Evolutionary conservation across 2,113 vertebrate genomes (phyloP), one percentile per base, ranked within the genome.

Genomic region (Vireo altiloquus): DNA sequence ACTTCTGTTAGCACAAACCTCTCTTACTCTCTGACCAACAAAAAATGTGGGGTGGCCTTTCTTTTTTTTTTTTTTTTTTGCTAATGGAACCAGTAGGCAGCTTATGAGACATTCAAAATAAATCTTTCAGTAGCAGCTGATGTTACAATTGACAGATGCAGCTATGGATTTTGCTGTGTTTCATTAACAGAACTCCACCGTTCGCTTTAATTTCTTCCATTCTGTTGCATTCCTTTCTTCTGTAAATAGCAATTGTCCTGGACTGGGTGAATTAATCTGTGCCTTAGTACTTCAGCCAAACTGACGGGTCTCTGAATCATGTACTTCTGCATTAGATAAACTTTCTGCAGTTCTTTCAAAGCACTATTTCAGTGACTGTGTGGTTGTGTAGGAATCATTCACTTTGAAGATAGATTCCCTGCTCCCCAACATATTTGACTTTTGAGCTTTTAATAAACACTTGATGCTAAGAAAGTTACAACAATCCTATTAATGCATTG

Each of bases 101-200:
- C 53, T 97, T 91, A 61, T 87, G 82, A 94, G 56, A 82, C 59
- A 47, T 96, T 95, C 54, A 82, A 89, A 97, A 93, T 79, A 92
- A 91, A 66, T 76, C 80, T 92, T 95, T 77, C 75, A 92, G 91
- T 85, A 95, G 90, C 63, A 82, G 56, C 90, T 95, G 95, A 97
- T 97, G 87, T 95, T 96, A 82, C 89, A 92, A 13, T 66, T 82
- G 97, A 96, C 95, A 95, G 96, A 94, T 95, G 94, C 84, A 82
- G 74, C 66, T 89, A 49, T 44, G 82, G 92, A 81, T 95, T 93
- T 95, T 93, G 46, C 78, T 65, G 57, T 94, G 92, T 82, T 95
- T 97, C 95, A 54, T 97, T 88, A 90, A 91, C 63, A 86, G 78
- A 91, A 54, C 66, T 72, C 88, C 54, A 84, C 85, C 76, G 78